phyloP scores from a whole-genome alignment of 2,888 invertebrate species.

The Hedya salicella region DNA sequence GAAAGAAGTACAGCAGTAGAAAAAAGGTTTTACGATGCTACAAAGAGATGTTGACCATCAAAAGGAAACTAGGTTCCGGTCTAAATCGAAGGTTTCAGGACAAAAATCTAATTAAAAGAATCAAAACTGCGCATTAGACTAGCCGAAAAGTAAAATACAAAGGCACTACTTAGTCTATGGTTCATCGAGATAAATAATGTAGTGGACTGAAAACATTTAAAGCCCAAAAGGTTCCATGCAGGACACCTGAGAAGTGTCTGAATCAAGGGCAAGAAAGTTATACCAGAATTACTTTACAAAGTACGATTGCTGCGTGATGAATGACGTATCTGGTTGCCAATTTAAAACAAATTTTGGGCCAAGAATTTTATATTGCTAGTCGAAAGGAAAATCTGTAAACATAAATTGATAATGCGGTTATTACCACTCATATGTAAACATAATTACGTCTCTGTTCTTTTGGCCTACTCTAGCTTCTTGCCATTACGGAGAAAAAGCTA shows the following conservation, averaged over 20 bases:
- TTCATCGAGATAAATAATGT: slow-evolving; percentile 1
- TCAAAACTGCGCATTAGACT: neutral
- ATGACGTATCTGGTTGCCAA: neutral
- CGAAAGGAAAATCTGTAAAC: neutral
- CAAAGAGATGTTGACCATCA: neutral
- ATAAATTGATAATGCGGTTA: neutral
- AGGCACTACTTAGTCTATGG: slow-evolving; percentile 1
- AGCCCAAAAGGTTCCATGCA: neutral
- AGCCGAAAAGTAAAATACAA: neutral
- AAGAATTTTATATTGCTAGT: neutral
- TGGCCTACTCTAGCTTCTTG: neutral
- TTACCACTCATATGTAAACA: neutral
- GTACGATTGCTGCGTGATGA: neutral
- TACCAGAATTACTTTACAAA: neutral
- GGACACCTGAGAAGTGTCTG: neutral
- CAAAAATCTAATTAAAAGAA: neutral
- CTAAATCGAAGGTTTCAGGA: neutral
- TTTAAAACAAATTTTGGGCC: neutral
- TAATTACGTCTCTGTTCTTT: neutral
- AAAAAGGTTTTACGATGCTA: neutral
- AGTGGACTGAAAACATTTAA: slow-evolving; percentile 6
- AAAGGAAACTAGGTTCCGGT: neutral
- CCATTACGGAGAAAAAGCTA: neutral
- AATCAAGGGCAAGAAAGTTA: neutral
- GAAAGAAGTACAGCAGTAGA: too few relatives aligned